Percentiles rank a stretch among this genome's conserved stretches.
Evolutionary conservation across 1,140 invertebrate genomes (phyloP).

Genomic region (Neocloeon triangulifer): DNA sequence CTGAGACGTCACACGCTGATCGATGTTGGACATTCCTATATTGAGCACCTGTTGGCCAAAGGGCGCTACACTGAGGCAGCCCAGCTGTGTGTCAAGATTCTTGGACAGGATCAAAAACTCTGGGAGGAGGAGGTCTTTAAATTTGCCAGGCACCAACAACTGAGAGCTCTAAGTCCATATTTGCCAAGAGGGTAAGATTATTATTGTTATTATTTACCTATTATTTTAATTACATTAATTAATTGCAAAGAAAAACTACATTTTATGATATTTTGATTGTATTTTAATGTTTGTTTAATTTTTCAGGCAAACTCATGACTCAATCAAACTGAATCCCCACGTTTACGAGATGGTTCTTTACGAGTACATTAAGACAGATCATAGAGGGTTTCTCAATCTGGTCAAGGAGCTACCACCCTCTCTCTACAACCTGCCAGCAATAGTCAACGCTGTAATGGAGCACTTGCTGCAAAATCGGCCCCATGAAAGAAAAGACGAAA

Average conservation of each 20-base stretch:
- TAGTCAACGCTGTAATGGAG: conserved; percentile 68
- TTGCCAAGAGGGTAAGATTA: conserved; percentile 40
- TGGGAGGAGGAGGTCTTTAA: conserved; percentile 91
- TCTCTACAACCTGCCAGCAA: conserved; percentile 66
- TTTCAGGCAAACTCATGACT: no score
- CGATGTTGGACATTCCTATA: conserved; percentile 56
- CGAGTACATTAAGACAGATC: conserved; percentile 76
- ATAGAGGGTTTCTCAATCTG: conserved; percentile 57
- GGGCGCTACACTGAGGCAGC: conserved; percentile 64
- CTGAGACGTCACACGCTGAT: conserved; percentile 38
- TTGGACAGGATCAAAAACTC: conserved; percentile 53
- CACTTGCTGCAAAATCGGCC: conserved; percentile 26
- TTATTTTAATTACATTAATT: no score
- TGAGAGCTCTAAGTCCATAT: conserved; percentile 67
- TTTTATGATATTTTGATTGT: no score
- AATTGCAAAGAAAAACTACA: no score
- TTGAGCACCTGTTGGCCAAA: conserved; percentile 56
- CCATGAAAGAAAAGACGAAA: conserved; percentile 37
- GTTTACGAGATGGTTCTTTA: conserved; percentile 92
- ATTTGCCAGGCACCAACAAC: conserved; percentile 64
- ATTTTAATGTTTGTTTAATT: no score
- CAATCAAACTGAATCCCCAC: conserved; percentile 49
- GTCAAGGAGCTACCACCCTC: conserved; percentile 71
- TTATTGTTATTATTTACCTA: no score
- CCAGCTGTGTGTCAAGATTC: conserved; percentile 51